Evolutionary conservation across 2,113 vertebrate species (phyloP).

Genomic region (Eurypyga helias): DNA sequence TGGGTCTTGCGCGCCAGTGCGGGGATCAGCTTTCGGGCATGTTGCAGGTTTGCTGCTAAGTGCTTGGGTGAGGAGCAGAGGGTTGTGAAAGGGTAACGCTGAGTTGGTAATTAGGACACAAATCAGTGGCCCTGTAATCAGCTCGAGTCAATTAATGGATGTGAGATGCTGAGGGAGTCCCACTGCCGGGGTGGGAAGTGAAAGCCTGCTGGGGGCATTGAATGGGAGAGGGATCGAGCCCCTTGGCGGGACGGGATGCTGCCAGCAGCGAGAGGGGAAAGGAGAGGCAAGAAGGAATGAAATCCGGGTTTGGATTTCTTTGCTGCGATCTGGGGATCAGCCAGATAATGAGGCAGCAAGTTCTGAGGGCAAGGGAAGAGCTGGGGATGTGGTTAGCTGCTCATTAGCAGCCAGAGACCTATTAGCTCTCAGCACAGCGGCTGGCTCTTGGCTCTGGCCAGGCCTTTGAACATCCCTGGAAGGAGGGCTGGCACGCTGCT

Average conservation of each 20-base stretch:
- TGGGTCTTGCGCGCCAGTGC: fast-evolving
- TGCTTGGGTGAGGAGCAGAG: background rate
- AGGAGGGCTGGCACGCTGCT: background rate
- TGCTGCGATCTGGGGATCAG: background rate
- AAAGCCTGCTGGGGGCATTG: background rate
- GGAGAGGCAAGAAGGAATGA: background rate
- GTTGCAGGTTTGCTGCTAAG: background rate
- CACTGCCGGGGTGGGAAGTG: background rate
- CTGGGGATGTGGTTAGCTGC: background rate
- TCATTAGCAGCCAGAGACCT: background rate
- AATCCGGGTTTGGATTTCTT: background rate
- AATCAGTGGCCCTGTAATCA: background rate
- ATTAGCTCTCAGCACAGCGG: background rate
- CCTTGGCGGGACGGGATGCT: background rate
- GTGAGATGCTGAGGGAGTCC: background rate
- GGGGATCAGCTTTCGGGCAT: background rate
- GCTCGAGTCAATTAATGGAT: background rate
- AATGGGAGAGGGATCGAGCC: background rate
- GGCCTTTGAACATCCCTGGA: background rate
- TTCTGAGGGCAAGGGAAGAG: constrained; percentile 22
- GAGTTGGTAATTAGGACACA: background rate
- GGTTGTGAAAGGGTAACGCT: background rate
- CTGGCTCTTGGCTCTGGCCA: background rate
- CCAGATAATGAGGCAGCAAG: constrained; percentile 7
- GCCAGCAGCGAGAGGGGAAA: background rate